A percentile compares a stretch with the other conserved stretches of the same genome.
Evolutionary conservation across 2,113 vertebrate species (phyloP).

Genomic region (Semnopithecus entellus): DNA sequence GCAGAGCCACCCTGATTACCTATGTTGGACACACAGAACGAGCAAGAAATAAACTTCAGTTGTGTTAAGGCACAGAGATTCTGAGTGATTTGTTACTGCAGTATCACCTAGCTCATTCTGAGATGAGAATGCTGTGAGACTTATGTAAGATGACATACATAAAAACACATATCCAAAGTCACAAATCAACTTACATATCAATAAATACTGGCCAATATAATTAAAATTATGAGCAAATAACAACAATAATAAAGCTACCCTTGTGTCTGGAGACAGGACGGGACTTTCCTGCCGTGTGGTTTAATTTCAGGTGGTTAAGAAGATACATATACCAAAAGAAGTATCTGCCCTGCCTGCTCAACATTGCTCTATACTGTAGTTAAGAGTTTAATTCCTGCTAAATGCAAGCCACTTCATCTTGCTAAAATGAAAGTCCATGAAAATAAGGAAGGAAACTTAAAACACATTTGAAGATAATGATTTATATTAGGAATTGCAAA

Average conservation of each 20-base stretch:
- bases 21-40: background rate
- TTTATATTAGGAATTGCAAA: background rate
- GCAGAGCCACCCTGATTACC: background rate
- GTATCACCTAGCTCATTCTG: background rate
- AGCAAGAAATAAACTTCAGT: background rate
- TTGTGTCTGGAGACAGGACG: background rate
- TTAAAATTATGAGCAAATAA: background rate
- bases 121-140: background rate
- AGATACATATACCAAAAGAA: background rate
- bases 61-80: background rate
- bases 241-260: background rate
- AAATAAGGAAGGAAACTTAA: background rate
- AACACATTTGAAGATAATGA: conserved; percentile 1
- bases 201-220: background rate
- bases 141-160: background rate
- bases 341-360: background rate
- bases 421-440: background rate
- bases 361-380: background rate
- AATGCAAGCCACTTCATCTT: background rate
- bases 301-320: background rate
- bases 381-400: background rate
- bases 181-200: background rate
- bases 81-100: background rate
- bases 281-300: background rate
- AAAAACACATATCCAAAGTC: background rate